Percentiles rank a stretch among this genome's conserved stretches.
Evolutionary conservation across 2,113 vertebrate genomes (phyloP).

Genomic region (Bombycilla garrulus): DNA sequence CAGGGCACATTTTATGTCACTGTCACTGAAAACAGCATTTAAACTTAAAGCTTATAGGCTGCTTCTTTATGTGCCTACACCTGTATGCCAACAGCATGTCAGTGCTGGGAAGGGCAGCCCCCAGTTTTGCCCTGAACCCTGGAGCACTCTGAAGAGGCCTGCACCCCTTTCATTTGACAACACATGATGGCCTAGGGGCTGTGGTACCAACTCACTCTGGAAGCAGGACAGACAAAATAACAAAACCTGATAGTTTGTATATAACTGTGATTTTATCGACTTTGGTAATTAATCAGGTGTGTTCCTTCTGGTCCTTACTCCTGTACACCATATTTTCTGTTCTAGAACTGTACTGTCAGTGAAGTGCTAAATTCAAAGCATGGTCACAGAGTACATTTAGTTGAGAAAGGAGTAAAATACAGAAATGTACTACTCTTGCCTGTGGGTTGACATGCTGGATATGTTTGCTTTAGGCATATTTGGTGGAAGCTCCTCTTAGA

Average conservation of each 20-base stretch:
- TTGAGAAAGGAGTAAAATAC: background rate
- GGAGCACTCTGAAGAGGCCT: background rate
- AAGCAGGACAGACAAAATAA: background rate
- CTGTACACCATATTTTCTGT: background rate
- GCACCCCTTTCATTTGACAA: background rate
- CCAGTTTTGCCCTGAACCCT: background rate
- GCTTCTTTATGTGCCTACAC: background rate
- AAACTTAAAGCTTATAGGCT: background rate
- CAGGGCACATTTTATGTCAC: background rate
- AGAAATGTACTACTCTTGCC: background rate
- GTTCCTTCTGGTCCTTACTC: background rate
- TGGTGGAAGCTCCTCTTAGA: background rate
- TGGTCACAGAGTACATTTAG: background rate
- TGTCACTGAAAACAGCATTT: background rate
- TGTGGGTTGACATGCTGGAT: background rate
- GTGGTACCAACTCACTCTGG: background rate
- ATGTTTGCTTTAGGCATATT: fast-evolving
- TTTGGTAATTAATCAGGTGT: background rate
- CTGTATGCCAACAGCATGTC: background rate
- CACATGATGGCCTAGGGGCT: background rate
- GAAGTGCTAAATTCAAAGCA: background rate
- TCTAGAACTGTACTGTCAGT: background rate
- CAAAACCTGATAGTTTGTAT: background rate
- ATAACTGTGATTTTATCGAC: background rate
- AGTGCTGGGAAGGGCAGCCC: background rate